phyloP scores from a whole-genome alignment of 2,113 vertebrate species.

The Solea senegalensis region DNA sequence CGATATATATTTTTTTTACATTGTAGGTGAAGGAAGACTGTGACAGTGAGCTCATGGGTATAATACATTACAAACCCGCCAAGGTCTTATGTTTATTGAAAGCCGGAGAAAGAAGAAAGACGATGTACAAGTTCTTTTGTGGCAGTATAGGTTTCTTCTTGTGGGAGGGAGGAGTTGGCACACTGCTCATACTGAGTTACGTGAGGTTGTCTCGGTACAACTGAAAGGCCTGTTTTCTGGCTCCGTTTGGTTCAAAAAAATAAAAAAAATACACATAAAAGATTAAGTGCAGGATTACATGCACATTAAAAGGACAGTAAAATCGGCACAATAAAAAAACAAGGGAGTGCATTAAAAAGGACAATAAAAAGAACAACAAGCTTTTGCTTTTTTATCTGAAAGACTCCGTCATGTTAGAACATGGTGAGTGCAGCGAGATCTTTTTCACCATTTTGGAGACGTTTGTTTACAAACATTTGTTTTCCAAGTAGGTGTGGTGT shows the following conservation, averaged over 20 bases:
- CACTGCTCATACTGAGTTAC: constrained; percentile 6
- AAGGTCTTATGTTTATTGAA: constrained; percentile 3
- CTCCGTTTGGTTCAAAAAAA: not conserved
- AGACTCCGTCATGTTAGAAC: not conserved
- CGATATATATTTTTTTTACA: constrained; percentile 25
- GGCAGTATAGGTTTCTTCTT: not conserved
- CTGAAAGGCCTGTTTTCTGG: not conserved
- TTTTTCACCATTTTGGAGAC: not conserved
- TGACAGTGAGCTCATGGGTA: constrained; percentile 7
- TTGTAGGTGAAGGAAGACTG: constrained; percentile 2
- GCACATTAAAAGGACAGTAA: not conserved
- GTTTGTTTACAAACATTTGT: no score
- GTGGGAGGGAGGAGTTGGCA: constrained; percentile 6
- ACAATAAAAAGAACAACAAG: constrained; percentile 1
- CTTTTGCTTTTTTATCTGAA: not conserved
- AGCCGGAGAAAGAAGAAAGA: not conserved
- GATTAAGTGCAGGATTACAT: not conserved
- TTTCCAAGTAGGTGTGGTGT: not conserved
- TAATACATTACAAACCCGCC: not conserved
- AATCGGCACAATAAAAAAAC: not conserved
- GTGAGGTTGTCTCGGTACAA: not conserved
- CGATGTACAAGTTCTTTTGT: not conserved
- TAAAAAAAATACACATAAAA: not conserved
- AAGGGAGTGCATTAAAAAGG: not conserved
- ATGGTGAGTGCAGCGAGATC: not conserved